phyloP scores from a whole-genome alignment of 1,140 invertebrate genomes.

The Bombyx mandarina region DNA sequence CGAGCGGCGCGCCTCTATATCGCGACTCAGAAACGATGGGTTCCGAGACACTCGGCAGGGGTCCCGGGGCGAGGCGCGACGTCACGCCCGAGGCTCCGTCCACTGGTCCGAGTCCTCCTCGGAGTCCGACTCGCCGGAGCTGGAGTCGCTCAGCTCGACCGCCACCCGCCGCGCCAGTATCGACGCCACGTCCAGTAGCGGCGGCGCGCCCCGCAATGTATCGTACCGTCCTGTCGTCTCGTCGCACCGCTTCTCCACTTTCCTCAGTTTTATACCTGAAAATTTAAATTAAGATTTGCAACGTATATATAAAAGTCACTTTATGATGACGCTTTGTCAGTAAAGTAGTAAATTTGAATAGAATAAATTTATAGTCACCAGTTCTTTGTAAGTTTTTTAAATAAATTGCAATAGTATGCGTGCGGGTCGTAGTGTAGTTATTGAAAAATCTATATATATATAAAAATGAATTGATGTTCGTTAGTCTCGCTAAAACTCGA shows the following conservation, averaged over 20 bases:
- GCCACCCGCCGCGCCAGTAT: conserved; percentile 94
- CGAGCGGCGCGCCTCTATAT: conserved; percentile 36
- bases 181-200: conserved; percentile 93
- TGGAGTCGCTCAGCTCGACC: conserved; percentile 94
- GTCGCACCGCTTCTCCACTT: conserved; percentile 86
- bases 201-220: conserved; percentile 71
- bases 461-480: too few species aligned
- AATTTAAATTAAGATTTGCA: background rate
- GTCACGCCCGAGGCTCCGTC: conserved; percentile 72
- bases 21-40: conserved; percentile 43
- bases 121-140: conserved; percentile 78
- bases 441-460: too few species aligned
- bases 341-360: too few species aligned
- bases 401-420: too few species aligned
- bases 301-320: too few species aligned
- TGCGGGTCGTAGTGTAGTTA: too few species aligned
- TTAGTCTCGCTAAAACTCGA: too few species aligned
- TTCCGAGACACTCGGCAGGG: conserved; percentile 22
- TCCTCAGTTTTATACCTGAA: conserved; percentile 89
- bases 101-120: conserved; percentile 71
- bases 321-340: too few species aligned
- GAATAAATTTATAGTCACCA: too few species aligned
- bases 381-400: too few species aligned
- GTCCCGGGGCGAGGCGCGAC: conserved; percentile 43
- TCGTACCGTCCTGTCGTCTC: conserved; percentile 67